phyloP scores from a whole-genome alignment of 2,113 vertebrate species.

The Ceuthmochares aereus region DNA sequence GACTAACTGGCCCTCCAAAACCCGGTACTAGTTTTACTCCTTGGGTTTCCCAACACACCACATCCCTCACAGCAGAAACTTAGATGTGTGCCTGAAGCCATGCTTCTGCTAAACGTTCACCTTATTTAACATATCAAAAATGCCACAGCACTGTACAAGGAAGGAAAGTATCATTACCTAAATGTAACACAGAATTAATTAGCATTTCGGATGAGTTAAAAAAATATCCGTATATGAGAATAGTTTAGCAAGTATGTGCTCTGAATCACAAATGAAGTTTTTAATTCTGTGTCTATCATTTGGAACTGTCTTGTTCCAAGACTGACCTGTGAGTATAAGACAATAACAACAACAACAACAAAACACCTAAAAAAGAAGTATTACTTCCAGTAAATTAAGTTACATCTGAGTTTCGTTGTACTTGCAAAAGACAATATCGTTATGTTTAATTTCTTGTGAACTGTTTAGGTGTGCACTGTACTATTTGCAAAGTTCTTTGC shows the following conservation, averaged over 20 bases:
- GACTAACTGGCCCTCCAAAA: background rate
- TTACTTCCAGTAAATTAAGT: background rate
- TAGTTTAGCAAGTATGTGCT: background rate
- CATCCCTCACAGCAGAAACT: accelerated
- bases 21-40: accelerated
- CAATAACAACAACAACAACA: background rate
- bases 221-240: background rate
- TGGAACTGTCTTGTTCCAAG: background rate
- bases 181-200: background rate
- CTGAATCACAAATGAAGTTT: background rate
- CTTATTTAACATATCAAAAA: background rate
- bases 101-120: background rate
- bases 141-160: background rate
- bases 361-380: background rate
- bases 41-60: accelerated
- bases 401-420: background rate
- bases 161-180: background rate
- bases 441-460: background rate
- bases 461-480: background rate
- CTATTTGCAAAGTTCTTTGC: background rate
- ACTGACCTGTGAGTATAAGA: background rate
- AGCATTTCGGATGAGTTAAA: background rate
- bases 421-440: background rate
- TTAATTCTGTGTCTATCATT: background rate
- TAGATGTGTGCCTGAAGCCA: accelerated